Evolutionary conservation across 1,140 invertebrate species (phyloP), one percentile per base, ranked within the genome.

Genomic region (Acromyrmex charruanus): DNA sequence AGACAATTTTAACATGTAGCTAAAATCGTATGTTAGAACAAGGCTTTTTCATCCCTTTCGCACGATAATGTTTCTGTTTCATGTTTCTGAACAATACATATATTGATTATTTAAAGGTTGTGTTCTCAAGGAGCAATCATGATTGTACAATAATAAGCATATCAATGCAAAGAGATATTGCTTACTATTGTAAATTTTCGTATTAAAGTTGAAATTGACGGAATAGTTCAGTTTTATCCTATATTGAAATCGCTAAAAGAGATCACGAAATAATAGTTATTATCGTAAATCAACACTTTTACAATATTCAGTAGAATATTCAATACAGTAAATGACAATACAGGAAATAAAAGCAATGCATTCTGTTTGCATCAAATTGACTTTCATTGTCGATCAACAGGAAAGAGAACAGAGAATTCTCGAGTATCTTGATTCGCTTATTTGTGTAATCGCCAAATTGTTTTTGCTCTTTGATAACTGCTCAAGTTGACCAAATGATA

Each of bases 261-360:
- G n/a, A 25, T 80, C 31, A 7, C 44, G 3, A 68, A 68, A 65
- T 68, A 68, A 80, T 68, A 39, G 28, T 31, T 5, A 69, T 68
- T 61, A 28, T 16, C 14, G 14, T 68, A 21, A 66, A 51, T 14
- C 58, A 39, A 35, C 31, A 28, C 16, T 28, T 81, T 39, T 31
- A 39, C 63, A 58, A 69, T 28, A 35, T 18, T 66, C 28, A 39
- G 9, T 44, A 44, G 0, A 10, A 10, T 9, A 10, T 44, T 44
- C 39, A 3, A 44, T 44, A 44, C 39, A 44, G 39, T 44, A 12
- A 44, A 44, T 44, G 7, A 44, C 9, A 80, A 25, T 18, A 31
- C 31, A 16, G 35, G 61, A 31, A 53, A 53, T 28, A 5, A 12
- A 80, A 53, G 1, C 14, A 1, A 65, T 68, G 18, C 7, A 69